These are phyloP conservation scores for Drosophila cardini DNA, from an alignment of 1,140 invertebrate genomes.

Conservation along the genomic window DNA sequence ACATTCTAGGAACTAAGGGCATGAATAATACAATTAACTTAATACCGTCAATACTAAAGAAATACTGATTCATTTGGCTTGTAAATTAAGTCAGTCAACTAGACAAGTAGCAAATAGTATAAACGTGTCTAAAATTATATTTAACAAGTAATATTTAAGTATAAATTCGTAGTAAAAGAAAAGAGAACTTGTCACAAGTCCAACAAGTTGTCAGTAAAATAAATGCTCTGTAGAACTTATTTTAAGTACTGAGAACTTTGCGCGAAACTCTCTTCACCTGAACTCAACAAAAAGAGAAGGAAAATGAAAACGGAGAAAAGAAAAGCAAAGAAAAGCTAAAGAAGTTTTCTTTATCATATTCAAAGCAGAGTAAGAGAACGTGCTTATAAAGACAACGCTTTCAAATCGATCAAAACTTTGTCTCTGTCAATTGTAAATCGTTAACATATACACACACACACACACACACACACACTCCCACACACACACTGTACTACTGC, in stretches of 20 bases:
- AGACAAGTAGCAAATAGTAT: too few species aligned
- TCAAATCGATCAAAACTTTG: constrained; percentile 71
- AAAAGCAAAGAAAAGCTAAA: background rate
- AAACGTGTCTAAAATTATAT: too few species aligned
- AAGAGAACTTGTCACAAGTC: background rate
- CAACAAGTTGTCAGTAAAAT: background rate
- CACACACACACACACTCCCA: background rate
- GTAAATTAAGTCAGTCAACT: too few species aligned
- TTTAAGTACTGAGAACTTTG: too few species aligned
- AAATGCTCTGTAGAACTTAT: background rate
- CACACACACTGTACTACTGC: background rate
- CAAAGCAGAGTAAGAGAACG: constrained; percentile 32
- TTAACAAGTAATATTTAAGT: background rate
- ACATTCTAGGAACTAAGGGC: too few species aligned
- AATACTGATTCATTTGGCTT: too few species aligned
- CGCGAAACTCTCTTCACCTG: background rate
- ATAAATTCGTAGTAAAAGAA: background rate
- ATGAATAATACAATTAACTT: too few species aligned
- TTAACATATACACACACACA: constrained; percentile 32
- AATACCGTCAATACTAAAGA: too few species aligned
- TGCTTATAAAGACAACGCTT: constrained; percentile 60
- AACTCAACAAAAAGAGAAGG: background rate
- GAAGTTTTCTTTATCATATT: constrained; percentile 18
- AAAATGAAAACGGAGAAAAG: background rate
- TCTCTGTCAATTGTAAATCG: constrained; percentile 32